Percentiles rank a stretch among this genome's conserved stretches.
These are phyloP conservation scores for Anabacerthia variegaticeps DNA, from an alignment of 2,797 vertebrate species.

Conservation along the genomic window DNA sequence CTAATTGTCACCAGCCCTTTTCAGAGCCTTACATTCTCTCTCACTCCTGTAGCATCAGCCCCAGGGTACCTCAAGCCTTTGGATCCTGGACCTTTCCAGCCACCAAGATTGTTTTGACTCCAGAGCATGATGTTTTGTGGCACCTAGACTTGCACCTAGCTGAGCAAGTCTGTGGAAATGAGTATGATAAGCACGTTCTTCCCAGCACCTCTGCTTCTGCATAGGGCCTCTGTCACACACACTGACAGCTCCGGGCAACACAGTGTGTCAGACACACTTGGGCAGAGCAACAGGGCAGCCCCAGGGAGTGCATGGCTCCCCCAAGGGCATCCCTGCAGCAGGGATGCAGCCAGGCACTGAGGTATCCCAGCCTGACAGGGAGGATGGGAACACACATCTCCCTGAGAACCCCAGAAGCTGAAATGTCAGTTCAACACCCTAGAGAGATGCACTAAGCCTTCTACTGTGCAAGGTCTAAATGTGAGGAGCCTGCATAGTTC, in stretches of 20 bases:
- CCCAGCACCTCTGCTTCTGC: not conserved
- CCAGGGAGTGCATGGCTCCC: not conserved
- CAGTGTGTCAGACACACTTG: accelerated
- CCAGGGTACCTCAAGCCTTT: not conserved
- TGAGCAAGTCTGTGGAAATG: not conserved
- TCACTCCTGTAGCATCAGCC: not conserved
- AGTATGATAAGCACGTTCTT: not conserved
- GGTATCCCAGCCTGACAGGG: not conserved
- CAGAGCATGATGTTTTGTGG: not conserved
- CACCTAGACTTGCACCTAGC: not conserved
- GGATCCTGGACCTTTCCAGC: not conserved
- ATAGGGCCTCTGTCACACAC: accelerated
- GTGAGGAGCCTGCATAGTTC: not conserved
- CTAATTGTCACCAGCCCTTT: conserved; percentile 21
- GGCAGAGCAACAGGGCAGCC: not conserved
- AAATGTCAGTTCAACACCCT: not conserved
- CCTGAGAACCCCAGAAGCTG: not conserved
- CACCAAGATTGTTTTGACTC: not conserved
- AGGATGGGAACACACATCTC: not conserved
- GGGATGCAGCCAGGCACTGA: not conserved
- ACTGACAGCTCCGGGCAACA: not conserved
- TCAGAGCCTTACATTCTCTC: not conserved
- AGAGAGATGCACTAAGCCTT: not conserved
- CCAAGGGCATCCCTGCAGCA: not conserved
- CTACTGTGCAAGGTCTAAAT: not conserved